phyloP scores from a whole-genome alignment of 64 coral and sea anemone species.

The Montipora capricornis region DNA sequence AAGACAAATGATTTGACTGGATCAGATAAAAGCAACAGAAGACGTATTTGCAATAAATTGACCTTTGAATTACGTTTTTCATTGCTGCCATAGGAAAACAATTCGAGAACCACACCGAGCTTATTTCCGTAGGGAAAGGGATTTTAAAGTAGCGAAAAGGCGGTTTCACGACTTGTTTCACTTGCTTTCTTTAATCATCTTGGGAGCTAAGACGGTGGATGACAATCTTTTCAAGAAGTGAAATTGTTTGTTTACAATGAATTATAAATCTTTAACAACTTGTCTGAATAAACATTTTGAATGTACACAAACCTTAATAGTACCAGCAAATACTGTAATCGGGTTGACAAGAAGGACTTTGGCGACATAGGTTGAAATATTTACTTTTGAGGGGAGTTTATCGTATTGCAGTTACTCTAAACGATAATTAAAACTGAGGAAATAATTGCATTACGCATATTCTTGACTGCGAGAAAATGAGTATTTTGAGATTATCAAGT shows the following conservation, averaged over 20 bases:
- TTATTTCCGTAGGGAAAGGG: constrained; percentile 11
- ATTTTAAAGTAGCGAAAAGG: background rate
- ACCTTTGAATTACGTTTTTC: constrained; percentile 48
- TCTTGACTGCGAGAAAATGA: constrained; percentile 54
- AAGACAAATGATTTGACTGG: constrained; percentile 29
- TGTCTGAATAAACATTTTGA: constrained; percentile 90
- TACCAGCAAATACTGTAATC: constrained; percentile 70
- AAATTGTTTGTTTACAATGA: constrained; percentile 95
- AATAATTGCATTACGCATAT: constrained; percentile 72
- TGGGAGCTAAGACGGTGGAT: constrained; percentile 40
- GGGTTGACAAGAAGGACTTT: constrained; percentile 39
- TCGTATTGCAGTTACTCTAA: constrained; percentile 88
- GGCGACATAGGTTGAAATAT: constrained; percentile 72
- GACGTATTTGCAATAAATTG: constrained; percentile 30
- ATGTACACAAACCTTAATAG: constrained; percentile 85
- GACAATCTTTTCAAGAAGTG: constrained; percentile 10
- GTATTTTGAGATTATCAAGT: constrained; percentile 65
- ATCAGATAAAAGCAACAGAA: constrained; percentile 47
- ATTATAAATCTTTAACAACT: constrained; percentile 99
- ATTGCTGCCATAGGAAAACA: background rate
- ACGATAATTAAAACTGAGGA: constrained; percentile 95
- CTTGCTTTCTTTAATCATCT: background rate
- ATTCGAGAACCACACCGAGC: constrained; percentile 3
- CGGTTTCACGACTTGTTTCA: too few species aligned
- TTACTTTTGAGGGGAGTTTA: constrained; percentile 84